These are phyloP conservation scores for Tenthredo scrophulariae DNA, from an alignment of 2,888 invertebrate species.

Conservation along the genomic window DNA sequence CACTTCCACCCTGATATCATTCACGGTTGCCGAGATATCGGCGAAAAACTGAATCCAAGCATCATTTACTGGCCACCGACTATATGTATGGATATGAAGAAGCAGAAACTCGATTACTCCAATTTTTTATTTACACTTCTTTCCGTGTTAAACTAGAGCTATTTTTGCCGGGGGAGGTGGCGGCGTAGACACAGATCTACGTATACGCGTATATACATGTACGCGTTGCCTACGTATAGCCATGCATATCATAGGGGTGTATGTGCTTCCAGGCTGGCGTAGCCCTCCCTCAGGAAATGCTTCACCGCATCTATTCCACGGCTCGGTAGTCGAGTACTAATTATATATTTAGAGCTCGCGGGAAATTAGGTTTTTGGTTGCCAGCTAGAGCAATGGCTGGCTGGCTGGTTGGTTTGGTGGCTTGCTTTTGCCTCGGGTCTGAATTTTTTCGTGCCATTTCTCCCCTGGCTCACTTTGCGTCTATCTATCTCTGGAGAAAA, in stretches of 20 bases:
- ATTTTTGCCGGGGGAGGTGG: constrained; percentile 8
- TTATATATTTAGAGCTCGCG: constrained; percentile 60
- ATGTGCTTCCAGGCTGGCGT: constrained; percentile 44
- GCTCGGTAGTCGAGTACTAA: constrained; percentile 59
- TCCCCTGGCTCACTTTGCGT: constrained; percentile 10
- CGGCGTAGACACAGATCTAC: constrained; percentile 1
- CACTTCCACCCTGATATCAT: not conserved
- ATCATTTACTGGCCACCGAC: not conserved
- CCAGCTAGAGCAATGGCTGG: constrained; percentile 26
- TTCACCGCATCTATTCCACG: constrained; percentile 42
- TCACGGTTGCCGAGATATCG: not conserved
- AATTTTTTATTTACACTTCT: constrained; percentile 28
- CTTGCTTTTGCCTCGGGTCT: not conserved
- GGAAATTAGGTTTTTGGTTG: constrained; percentile 58
- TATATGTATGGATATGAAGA: not conserved
- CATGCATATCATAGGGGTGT: constrained; percentile 14
- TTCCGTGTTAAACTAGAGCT: not conserved
- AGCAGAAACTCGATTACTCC: constrained; percentile 2
- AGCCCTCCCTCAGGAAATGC: constrained; percentile 53
- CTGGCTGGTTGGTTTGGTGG: constrained; percentile 2
- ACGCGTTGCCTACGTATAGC: not conserved
- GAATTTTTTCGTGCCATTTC: not conserved
- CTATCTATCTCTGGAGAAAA: constrained; percentile 13
- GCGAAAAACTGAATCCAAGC: not conserved
- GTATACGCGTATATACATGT: not conserved